Percentiles rank a stretch among this genome's conserved stretches.
Conservation (phyloP, 2,113 vertebrate genomes). For the Rhabdornis inornatus region DNA sequence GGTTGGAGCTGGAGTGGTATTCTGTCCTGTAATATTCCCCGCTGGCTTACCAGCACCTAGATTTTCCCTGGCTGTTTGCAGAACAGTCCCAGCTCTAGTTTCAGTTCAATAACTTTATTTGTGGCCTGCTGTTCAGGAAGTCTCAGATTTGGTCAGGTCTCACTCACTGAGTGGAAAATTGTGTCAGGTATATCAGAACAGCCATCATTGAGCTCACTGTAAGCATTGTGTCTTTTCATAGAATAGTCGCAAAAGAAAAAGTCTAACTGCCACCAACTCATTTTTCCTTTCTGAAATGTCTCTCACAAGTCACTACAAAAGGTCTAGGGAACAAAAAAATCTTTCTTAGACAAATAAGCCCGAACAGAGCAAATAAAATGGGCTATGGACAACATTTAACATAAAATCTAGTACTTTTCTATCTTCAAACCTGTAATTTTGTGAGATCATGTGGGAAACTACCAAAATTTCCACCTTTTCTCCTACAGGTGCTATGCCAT, state of each 20-base stretch:
- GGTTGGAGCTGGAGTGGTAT: background rate
- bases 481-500: background rate
- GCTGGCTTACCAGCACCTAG: background rate
- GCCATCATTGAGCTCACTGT: background rate
- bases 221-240: background rate
- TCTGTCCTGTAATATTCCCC: background rate
- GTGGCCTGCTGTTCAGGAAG: background rate
- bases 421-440: background rate
- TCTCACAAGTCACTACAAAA: background rate
- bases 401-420: background rate
- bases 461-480: background rate
- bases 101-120: background rate
- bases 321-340: background rate
- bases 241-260: background rate
- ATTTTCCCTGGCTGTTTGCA: background rate
- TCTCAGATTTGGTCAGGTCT: background rate
- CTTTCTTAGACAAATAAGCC: background rate
- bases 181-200: background rate
- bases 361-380: background rate
- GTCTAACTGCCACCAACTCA: background rate
- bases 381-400: background rate
- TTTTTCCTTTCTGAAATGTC: background rate
- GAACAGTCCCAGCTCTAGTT: background rate
- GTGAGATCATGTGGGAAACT: background rate
- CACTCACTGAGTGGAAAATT: background rate